Conservation (phyloP, 2,113 vertebrate genomes). For the Zapus hudsonius region DNA sequence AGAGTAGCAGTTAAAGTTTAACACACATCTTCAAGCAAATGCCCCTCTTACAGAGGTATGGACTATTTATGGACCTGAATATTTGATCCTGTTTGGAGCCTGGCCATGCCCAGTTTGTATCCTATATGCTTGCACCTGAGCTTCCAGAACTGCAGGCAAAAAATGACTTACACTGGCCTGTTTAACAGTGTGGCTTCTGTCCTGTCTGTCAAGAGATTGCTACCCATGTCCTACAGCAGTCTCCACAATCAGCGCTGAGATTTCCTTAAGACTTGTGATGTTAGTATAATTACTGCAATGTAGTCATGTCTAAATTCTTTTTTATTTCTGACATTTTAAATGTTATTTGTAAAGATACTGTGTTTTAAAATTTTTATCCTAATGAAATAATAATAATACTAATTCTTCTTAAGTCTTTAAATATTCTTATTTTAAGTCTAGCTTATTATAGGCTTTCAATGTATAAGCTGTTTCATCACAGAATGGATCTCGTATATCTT, state of each 20-base stretch:
- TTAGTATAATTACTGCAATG: neutral
- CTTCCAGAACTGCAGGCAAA: neutral
- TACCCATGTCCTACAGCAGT: neutral
- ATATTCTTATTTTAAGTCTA: neutral
- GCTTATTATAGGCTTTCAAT: neutral
- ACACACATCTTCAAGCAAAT: neutral
- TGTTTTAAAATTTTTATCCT: neutral
- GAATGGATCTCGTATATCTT: neutral
- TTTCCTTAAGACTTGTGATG: neutral
- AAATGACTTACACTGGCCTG: neutral
- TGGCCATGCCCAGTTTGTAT: neutral
- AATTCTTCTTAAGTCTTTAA: neutral
- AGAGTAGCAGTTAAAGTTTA: neutral
- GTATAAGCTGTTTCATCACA: neutral
- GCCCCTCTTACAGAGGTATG: neutral
- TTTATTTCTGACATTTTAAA: constrained; percentile 5
- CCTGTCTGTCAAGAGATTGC: neutral
- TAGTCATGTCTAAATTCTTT: neutral
- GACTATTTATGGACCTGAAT: neutral
- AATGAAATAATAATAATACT: neutral
- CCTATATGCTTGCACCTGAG: neutral
- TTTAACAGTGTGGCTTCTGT: neutral
- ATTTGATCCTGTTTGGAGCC: neutral
- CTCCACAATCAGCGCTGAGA: neutral
- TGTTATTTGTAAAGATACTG: neutral